Evolutionary conservation across 2,888 invertebrate species (phyloP).

Genomic region (Dichetophora obliterata): DNA sequence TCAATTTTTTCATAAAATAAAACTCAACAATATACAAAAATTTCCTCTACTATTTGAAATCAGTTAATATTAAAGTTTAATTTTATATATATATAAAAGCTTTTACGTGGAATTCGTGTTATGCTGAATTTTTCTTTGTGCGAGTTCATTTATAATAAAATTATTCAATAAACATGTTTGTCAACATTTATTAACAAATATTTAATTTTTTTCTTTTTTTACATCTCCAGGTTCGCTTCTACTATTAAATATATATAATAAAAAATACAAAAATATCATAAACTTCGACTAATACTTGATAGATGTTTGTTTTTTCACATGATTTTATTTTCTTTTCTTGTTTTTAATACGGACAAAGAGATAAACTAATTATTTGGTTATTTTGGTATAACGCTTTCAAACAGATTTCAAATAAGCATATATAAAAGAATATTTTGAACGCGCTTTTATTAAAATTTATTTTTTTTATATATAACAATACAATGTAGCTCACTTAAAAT

Average conservation of each 20-base stretch:
- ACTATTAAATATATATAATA: conserved; percentile 51
- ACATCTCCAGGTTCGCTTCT: conserved; percentile 61
- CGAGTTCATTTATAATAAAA: neutral
- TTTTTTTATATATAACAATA: neutral
- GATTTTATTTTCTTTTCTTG: conserved; percentile 24
- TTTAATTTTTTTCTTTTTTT: conserved; percentile 56
- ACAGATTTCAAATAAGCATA: neutral
- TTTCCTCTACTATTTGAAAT: too few relatives aligned
- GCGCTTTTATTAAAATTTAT: neutral
- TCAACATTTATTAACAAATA: conserved; percentile 50
- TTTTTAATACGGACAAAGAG: conserved; percentile 34
- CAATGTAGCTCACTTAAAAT: neutral
- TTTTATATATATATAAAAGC: too few relatives aligned
- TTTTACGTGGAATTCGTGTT: neutral
- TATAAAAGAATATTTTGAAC: neutral
- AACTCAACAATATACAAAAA: too few relatives aligned
- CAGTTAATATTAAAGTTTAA: too few relatives aligned
- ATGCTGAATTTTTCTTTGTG: neutral
- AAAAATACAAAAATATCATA: conserved; percentile 42
- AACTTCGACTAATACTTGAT: conserved; percentile 47
- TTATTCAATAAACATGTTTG: conserved; percentile 27
- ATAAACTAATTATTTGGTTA: neutral
- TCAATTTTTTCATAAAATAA: too few relatives aligned
- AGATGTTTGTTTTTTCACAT: conserved; percentile 32
- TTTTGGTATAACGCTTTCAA: conserved; percentile 26